Evolutionary conservation across 2,113 vertebrate genomes (phyloP).

Genomic region (Ifrita kowaldi): DNA sequence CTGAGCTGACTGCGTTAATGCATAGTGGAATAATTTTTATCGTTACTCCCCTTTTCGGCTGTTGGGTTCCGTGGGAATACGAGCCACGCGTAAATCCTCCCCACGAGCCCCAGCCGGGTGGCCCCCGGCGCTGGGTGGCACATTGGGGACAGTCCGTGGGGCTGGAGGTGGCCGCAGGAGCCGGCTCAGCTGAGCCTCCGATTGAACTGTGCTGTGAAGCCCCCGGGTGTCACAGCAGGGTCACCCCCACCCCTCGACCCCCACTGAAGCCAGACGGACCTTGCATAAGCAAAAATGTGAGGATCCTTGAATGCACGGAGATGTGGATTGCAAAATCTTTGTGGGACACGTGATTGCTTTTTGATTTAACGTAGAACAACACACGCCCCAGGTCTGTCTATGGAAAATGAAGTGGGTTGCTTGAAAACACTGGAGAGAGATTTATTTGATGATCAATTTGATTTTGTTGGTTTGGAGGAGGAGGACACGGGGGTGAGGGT

Average conservation of each 20-base stretch:
- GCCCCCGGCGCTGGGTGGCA: neutral
- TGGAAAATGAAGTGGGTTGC: neutral
- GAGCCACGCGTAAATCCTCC: neutral
- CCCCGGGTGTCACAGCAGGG: neutral
- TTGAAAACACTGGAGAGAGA: neutral
- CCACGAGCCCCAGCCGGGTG: neutral
- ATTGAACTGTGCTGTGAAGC: rapidly evolving
- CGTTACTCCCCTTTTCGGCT: neutral
- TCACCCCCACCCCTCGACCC: neutral
- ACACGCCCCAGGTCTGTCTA: rapidly evolving
- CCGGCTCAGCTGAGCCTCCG: neutral
- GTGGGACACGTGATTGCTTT: rapidly evolving
- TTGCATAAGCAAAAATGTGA: neutral
- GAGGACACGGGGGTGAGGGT: neutral
- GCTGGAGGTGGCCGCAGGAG: rapidly evolving
- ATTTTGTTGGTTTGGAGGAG: neutral
- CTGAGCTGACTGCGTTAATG: rapidly evolving
- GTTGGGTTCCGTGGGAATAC: rapidly evolving
- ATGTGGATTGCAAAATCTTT: neutral
- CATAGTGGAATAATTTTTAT: rapidly evolving
- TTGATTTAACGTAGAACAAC: neutral
- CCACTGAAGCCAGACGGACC: rapidly evolving
- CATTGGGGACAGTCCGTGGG: rapidly evolving
- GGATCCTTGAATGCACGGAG: rapidly evolving
- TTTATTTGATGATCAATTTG: neutral